Percentiles rank a stretch among this genome's conserved stretches.
Conservation (phyloP, 2,888 invertebrate species). For the Cryptocephalus primarius region DNA sequence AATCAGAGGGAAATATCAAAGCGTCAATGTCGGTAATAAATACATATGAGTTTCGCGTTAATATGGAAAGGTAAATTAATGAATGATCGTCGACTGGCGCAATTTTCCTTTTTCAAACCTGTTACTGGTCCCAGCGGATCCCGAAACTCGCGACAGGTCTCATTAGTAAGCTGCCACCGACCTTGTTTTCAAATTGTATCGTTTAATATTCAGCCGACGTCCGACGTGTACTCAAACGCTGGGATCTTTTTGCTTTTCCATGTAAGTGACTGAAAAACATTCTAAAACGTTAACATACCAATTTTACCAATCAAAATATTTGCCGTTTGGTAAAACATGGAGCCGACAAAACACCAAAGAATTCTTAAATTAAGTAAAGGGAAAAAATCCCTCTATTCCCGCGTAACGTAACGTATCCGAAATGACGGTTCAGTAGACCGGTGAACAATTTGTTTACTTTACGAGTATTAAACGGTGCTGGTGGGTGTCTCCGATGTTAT, state of each 20-base stretch:
- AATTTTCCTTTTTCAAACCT: slow-evolving; percentile 1
- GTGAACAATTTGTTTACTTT: not conserved
- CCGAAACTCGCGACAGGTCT: not conserved
- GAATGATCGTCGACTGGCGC: not conserved
- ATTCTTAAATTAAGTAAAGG: too few relatives aligned
- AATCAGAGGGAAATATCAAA: slow-evolving; percentile 5
- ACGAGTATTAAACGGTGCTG: slow-evolving; percentile 3
- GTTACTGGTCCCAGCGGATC: slow-evolving; percentile 1
- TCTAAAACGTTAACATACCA: not conserved
- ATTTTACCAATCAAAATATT: not conserved
- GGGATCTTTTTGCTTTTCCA: not conserved
- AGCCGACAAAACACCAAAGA: not conserved
- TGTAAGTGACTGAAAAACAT: not conserved
- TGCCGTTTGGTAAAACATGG: not conserved
- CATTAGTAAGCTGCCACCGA: not conserved
- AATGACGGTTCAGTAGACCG: not conserved
- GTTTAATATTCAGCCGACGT: not conserved
- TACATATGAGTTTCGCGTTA: slow-evolving; percentile 1
- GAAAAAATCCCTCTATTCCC: too few relatives aligned
- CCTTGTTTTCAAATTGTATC: not conserved
- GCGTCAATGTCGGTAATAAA: slow-evolving; percentile 2
- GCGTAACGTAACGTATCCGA: too few relatives aligned
- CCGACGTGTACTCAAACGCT: not conserved
- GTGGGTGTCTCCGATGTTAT: slow-evolving; percentile 7
- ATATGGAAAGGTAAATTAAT: not conserved